phyloP scores from a whole-genome alignment of 2,888 invertebrate species.

The Meandrusa payeni region DNA sequence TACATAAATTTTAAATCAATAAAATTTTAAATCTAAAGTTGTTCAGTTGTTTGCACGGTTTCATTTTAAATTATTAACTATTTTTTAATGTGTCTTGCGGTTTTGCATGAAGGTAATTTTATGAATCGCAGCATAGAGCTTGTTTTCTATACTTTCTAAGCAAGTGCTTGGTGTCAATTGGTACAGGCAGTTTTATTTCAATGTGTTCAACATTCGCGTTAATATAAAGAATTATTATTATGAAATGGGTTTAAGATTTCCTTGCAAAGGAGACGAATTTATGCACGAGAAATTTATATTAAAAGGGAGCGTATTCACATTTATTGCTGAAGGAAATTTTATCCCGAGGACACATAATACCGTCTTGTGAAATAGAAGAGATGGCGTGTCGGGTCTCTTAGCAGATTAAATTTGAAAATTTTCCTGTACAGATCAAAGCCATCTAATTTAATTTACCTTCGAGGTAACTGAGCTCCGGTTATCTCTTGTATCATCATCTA shows the following conservation, averaged over 20 bases:
- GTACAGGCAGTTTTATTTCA: too few species aligned
- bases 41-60: too few species aligned
- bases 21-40: too few species aligned
- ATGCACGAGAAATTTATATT: conserved; percentile 15
- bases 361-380: conserved; percentile 28
- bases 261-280: conserved; percentile 10
- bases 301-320: conserved; percentile 25
- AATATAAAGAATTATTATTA: too few species aligned
- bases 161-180: too few species aligned
- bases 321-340: conserved; percentile 26
- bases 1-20: too few species aligned
- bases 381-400: conserved; percentile 25
- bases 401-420: conserved; percentile 31
- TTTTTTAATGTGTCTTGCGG: too few species aligned
- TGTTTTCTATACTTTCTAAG: too few species aligned
- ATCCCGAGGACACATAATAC: conserved; percentile 25
- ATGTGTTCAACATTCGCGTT: too few species aligned
- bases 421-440: conserved; percentile 33
- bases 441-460: conserved; percentile 35
- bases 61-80: too few species aligned
- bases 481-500: conserved; percentile 30
- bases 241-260: conserved; percentile 3
- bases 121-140: too few species aligned
- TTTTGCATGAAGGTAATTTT: too few species aligned
- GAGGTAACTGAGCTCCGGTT: conserved; percentile 24